Base-by-base conservation (phyloP, 2,797 vertebrate species). In the Tapirus indicus region DNA sequence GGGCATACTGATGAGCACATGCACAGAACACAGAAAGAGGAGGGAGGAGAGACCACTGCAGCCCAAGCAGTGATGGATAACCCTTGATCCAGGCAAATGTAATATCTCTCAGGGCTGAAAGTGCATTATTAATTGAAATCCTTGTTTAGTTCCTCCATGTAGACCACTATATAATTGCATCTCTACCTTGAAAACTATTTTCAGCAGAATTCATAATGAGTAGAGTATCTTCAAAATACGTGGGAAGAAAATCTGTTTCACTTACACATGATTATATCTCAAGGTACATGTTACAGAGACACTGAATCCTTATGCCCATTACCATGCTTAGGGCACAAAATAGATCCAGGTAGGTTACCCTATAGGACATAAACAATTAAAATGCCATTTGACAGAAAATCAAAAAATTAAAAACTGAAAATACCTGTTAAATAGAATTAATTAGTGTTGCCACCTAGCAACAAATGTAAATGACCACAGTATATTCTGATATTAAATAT, bases 91-190 rank as follows among this genome's bases (percentile, higher is more conserved):
- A 49, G 72, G 75, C 2, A 17, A 95, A 85, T 66, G 97, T 88
- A 96, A 35, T 92, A 80, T 93, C 97, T 95, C 93, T 98, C 96
- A 95, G 95, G 97, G 82, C 93, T 96, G 96, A 98, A 92, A 98
- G 96, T 79, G 52, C 93, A 97, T 98, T 98, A 98, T 98, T 98
- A 98, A 98, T 98, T 97, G 97, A 98, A 98, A 98, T 66, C 44
- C 71, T 68, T 91, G 83, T 82, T 95, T 82, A 56, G 29, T 49
- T 83, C 92, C 80, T 97, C 97, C 75, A 18, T 58, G 84, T 90
- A 88, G 79, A 97, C 89, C 80, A 47, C 91, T 97, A 93, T 74
- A 78, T 93, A 96, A 98, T 98, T 98, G 94, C 90, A 97, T 97
- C 93, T 95, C 75, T 97, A 92, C 87, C 98, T 98, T 96, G 96